These are phyloP conservation scores for Tricholauxania praeusta DNA, from an alignment of 2,888 invertebrate species.

Conservation along the genomic window DNA sequence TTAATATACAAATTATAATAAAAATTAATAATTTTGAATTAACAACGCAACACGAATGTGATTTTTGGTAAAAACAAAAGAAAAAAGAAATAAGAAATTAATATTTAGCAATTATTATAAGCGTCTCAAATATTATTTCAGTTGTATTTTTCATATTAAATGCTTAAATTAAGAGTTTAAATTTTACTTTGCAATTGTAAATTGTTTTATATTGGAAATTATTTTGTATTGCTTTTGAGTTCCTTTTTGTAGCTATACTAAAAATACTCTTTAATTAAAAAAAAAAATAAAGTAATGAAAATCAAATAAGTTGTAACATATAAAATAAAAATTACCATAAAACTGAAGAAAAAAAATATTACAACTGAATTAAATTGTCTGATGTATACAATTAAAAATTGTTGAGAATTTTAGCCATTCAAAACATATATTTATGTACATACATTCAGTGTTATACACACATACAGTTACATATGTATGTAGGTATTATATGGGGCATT, in stretches of 20 bases:
- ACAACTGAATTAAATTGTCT: too few species aligned
- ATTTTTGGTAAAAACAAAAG: slow-evolving; percentile 31
- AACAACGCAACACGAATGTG: slow-evolving; percentile 17
- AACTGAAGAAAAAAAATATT: background rate
- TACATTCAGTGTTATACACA: too few species aligned
- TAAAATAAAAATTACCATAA: slow-evolving; percentile 5
- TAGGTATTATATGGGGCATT: too few species aligned
- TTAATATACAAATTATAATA: too few species aligned
- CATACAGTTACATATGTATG: too few species aligned
- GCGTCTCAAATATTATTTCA: slow-evolving; percentile 12
- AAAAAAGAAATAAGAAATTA: slow-evolving; percentile 37
- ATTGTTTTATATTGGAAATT: background rate
- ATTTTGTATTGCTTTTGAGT: slow-evolving; percentile 1
- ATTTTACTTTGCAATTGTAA: background rate
- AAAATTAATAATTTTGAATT: too few species aligned
- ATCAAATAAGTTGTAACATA: background rate
- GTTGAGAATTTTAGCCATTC: too few species aligned
- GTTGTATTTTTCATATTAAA: background rate
- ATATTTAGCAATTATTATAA: slow-evolving; percentile 45
- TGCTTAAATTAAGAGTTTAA: background rate
- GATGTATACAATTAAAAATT: too few species aligned
- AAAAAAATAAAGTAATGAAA: background rate
- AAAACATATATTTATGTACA: too few species aligned
- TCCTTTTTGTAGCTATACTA: background rate
- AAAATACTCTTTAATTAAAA: background rate